These are phyloP conservation scores for Rhingia rostrata DNA, from an alignment of 2,888 invertebrate species.

Conservation along the genomic window DNA sequence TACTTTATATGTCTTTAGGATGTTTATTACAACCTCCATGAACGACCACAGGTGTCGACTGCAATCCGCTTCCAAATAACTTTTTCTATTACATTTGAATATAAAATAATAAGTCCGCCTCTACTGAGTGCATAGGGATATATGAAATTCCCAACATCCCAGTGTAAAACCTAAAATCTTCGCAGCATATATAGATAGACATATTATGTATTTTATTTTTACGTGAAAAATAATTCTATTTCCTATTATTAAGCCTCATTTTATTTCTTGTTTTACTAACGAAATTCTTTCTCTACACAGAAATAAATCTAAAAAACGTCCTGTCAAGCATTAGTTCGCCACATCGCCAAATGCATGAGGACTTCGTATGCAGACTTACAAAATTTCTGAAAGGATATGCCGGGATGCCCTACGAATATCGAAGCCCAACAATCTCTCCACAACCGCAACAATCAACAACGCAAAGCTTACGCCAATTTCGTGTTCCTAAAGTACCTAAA, in stretches of 20 bases:
- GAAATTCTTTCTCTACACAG: slow-evolving; percentile 4
- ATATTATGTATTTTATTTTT: background rate
- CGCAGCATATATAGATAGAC: background rate
- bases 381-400: slow-evolving; percentile 50
- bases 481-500: slow-evolving; percentile 78
- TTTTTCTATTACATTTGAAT: no score
- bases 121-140: background rate
- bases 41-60: no score
- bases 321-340: slow-evolving; percentile 40
- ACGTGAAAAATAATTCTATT: background rate
- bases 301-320: slow-evolving; percentile 57
- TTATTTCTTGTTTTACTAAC: slow-evolving; percentile 9
- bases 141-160: slow-evolving; percentile 2
- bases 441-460: slow-evolving; percentile 76
- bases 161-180: slow-evolving; percentile 31
- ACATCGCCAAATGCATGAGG: slow-evolving; percentile 35
- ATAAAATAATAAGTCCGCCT: no score
- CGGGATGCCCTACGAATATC: slow-evolving; percentile 7
- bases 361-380: slow-evolving; percentile 53
- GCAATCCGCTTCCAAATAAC: no score
- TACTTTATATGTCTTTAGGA: no score
- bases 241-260: background rate
- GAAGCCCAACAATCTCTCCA: slow-evolving; percentile 58
- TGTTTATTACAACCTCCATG: no score
- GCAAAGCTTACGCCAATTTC: slow-evolving; percentile 81